These are phyloP conservation scores for Drosophila trapezifrons DNA, from an alignment of 1,140 invertebrate species.

Conservation along the genomic window DNA sequence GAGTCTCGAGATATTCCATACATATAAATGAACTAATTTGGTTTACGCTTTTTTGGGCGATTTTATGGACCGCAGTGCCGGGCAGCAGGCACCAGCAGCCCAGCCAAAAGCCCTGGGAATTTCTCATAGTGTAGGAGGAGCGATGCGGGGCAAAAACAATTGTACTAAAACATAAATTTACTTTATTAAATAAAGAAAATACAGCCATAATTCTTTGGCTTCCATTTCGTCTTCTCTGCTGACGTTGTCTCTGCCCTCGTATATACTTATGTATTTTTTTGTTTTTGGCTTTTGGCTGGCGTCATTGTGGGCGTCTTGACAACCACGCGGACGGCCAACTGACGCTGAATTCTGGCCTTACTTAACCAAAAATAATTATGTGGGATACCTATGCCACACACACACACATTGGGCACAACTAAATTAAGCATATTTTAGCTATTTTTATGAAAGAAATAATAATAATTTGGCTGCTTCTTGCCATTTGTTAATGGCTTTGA, in stretches of 20 bases:
- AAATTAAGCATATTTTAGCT: slow-evolving; percentile 82
- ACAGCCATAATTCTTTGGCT: slow-evolving; percentile 77
- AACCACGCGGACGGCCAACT: slow-evolving; percentile 58
- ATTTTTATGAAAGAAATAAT: slow-evolving; percentile 73
- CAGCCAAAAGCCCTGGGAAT: slow-evolving; percentile 57
- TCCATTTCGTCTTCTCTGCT: slow-evolving; percentile 58
- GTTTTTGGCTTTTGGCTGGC: slow-evolving; percentile 44
- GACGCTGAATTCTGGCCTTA: slow-evolving; percentile 54
- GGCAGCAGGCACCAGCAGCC: slow-evolving; percentile 3
- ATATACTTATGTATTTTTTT: slow-evolving; percentile 10
- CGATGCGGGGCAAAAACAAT: slow-evolving; percentile 47
- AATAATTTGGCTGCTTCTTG: slow-evolving; percentile 73
- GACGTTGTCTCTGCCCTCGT: slow-evolving; percentile 49
- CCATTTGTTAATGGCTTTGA: slow-evolving; percentile 80
- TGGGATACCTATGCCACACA: slow-evolving; percentile 59
- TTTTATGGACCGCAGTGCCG: slow-evolving; percentile 61
- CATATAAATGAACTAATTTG: slow-evolving; percentile 78
- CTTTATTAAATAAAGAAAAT: slow-evolving; percentile 78
- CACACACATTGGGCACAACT: slow-evolving; percentile 48
- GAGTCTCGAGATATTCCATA: slow-evolving; percentile 32
- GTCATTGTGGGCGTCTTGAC: slow-evolving; percentile 73
- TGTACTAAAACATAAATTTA: slow-evolving; percentile 72
- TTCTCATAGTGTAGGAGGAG: slow-evolving; percentile 68
- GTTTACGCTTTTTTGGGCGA: slow-evolving; percentile 47
- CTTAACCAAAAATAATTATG: slow-evolving; percentile 80